Percentiles rank a stretch among this genome's conserved stretches.
phyloP scores from a whole-genome alignment of 2,888 invertebrate species.

The Brassicogethes aeneus region DNA sequence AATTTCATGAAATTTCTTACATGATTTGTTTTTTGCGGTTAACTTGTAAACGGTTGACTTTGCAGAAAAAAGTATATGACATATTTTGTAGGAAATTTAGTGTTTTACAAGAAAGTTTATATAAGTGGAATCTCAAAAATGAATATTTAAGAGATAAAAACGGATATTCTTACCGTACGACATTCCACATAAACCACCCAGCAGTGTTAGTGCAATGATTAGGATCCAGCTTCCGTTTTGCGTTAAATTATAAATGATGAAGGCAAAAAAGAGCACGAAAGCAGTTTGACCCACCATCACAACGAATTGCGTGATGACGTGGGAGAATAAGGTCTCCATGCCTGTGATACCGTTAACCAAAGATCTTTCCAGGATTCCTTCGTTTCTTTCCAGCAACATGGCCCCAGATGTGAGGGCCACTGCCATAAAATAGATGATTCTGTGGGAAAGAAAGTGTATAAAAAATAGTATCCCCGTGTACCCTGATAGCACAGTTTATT shows the following conservation, averaged over 20 bases:
- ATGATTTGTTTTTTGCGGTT: no score
- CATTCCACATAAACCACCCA: constrained; percentile 91
- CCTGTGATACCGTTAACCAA: constrained; percentile 76
- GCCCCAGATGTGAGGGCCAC: constrained; percentile 87
- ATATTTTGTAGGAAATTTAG: no score
- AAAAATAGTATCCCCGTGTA: no score
- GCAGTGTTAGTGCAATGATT: constrained; percentile 65
- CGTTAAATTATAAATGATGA: constrained; percentile 69
- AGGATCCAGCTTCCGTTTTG: constrained; percentile 65
- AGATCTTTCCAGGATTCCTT: constrained; percentile 83
- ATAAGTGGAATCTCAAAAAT: no score
- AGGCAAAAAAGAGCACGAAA: constrained; percentile 70
- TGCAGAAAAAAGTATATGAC: no score
- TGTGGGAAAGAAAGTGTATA: no score
- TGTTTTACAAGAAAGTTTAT: no score
- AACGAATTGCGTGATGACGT: constrained; percentile 79
- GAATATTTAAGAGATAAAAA: background rate
- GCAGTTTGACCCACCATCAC: constrained; percentile 78
- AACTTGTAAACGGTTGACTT: no score
- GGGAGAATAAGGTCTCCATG: constrained; percentile 78
- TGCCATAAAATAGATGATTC: constrained; percentile 88
- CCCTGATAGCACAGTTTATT: no score
- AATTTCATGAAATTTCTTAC: background rate
- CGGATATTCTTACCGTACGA: constrained; percentile 50
- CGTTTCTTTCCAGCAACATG: constrained; percentile 80